phyloP scores from a whole-genome alignment of 2,797 vertebrate genomes.

The Arnoldichthys spilopterus region DNA sequence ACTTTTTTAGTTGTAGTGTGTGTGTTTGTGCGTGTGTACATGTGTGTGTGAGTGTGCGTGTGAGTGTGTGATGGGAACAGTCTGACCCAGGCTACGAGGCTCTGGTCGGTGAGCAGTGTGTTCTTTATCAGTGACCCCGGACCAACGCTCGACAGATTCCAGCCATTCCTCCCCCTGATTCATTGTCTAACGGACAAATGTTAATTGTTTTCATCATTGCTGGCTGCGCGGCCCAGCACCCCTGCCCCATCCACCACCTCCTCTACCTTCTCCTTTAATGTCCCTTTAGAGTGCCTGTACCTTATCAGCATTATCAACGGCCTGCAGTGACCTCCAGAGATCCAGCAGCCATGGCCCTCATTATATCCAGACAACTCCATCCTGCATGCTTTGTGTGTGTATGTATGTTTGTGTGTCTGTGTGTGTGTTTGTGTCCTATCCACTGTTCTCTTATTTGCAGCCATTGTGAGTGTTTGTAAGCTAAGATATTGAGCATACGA shows the following conservation, averaged over 20 bases:
- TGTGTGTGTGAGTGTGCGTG: slow-evolving; percentile 24
- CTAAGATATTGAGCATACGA: not conserved
- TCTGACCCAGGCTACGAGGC: slow-evolving; percentile 80
- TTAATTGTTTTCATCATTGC: slow-evolving; percentile 92
- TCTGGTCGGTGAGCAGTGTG: slow-evolving; percentile 73
- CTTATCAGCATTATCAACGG: slow-evolving; percentile 47
- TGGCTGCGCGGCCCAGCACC: slow-evolving; percentile 68
- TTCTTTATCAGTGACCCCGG: slow-evolving; percentile 82
- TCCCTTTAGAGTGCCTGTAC: slow-evolving; percentile 52
- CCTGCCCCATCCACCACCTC: slow-evolving; percentile 74
- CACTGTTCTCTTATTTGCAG: not conserved
- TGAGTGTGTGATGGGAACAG: slow-evolving; percentile 82
- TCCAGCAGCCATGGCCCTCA: slow-evolving; percentile 23
- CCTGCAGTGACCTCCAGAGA: slow-evolving; percentile 42
- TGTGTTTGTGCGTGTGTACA: not conserved
- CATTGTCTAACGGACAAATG: slow-evolving; percentile 90
- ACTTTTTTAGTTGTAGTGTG: too few relatives aligned
- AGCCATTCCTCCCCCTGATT: slow-evolving; percentile 89
- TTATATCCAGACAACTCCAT: slow-evolving; percentile 31
- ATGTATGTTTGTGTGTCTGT: slow-evolving; percentile 15
- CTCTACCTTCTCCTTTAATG: slow-evolving; percentile 77
- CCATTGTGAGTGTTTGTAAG: slow-evolving; percentile 8
- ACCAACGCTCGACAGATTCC: slow-evolving; percentile 84
- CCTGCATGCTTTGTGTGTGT: slow-evolving; percentile 6
- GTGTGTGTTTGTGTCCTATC: not conserved